Evolutionary conservation across 1,140 invertebrate species (phyloP).

Genomic region (Trichonephila clavipes): DNA sequence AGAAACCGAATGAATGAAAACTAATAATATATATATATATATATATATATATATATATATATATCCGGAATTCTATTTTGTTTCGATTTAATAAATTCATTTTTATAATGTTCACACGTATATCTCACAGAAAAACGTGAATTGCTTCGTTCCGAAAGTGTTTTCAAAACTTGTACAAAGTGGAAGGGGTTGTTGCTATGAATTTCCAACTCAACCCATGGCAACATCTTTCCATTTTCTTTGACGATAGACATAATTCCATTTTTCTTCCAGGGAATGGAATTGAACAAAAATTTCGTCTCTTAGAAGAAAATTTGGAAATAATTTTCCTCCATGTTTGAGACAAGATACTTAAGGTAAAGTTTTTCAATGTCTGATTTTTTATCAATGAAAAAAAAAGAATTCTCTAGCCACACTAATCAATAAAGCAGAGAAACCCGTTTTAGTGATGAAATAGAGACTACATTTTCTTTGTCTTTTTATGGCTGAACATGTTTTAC

Average conservation of each 20-base stretch:
- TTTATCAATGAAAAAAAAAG: too few relatives aligned
- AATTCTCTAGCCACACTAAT: conserved; percentile 19
- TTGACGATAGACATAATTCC: not conserved
- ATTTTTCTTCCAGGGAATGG: not conserved
- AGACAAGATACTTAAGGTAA: not conserved
- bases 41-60: too few relatives aligned
- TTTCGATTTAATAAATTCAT: not conserved
- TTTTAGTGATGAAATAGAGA: conserved; percentile 20
- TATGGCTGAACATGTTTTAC: conserved; percentile 2
- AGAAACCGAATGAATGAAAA: too few relatives aligned
- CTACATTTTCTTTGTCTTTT: conserved; percentile 17
- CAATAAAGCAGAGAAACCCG: conserved; percentile 19
- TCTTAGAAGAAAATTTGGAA: not conserved
- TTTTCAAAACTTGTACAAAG: not conserved
- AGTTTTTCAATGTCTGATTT: not conserved
- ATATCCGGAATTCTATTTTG: too few relatives aligned
- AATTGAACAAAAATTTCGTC: not conserved
- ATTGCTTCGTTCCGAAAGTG: conserved; percentile 6
- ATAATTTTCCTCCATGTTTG: not conserved
- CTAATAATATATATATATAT: too few relatives aligned
- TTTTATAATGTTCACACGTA: not conserved
- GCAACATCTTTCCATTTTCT: not conserved
- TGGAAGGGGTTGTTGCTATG: not conserved
- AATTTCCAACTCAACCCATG: conserved; percentile 1
- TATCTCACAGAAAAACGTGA: not conserved